phyloP scores from a whole-genome alignment of 2,113 vertebrate genomes.

The Tyrannus savana region DNA sequence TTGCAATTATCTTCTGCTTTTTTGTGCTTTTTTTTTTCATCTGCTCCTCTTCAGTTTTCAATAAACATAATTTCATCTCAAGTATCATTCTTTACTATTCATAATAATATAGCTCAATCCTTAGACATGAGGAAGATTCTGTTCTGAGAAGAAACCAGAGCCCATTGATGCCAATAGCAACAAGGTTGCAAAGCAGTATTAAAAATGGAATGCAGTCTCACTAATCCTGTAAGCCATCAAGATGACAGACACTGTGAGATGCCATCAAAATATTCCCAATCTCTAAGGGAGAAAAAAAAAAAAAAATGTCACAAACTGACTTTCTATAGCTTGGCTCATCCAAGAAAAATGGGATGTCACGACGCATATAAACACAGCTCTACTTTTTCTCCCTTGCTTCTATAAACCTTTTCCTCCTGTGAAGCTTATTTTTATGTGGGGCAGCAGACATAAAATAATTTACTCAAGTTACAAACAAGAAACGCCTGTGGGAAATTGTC shows the following conservation, averaged over 20 bases:
- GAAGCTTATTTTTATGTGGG: neutral
- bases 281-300: neutral
- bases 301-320: neutral
- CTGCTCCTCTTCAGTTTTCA: neutral
- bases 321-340: neutral
- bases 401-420: neutral
- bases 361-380: neutral
- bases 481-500: neutral
- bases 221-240: neutral
- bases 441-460: neutral
- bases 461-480: neutral
- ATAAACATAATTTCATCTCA: neutral
- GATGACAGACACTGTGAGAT: neutral
- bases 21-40: neutral
- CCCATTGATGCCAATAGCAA: neutral
- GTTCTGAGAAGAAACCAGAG: neutral
- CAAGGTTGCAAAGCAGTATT: neutral
- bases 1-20: neutral
- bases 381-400: neutral
- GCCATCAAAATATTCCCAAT: neutral
- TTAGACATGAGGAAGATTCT: neutral
- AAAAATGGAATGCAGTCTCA: neutral
- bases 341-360: neutral
- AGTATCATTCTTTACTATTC: neutral
- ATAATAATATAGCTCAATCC: neutral